Conservation (phyloP, 2,113 vertebrate species). For the Mus musculus region DNA sequence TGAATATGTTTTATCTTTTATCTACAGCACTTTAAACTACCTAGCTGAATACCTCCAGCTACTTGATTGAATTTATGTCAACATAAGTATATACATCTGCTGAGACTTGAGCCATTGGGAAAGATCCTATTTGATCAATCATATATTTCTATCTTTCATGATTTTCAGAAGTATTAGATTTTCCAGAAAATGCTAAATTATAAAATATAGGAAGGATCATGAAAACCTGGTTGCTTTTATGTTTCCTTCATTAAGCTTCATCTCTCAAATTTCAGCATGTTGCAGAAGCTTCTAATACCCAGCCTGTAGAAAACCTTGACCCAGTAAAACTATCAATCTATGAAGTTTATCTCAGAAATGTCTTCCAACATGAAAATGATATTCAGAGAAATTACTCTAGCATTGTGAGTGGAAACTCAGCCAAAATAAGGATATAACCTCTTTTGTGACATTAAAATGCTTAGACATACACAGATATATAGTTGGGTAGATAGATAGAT, state of each 20-base stretch:
- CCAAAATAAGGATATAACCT: not conserved
- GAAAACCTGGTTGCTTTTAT: not conserved
- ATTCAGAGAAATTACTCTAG: not conserved
- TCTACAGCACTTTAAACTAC: not conserved
- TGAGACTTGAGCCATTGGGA: not conserved
- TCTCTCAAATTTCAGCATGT: not conserved
- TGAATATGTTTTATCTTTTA: not conserved
- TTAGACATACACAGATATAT: too few relatives aligned
- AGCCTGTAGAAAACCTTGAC: not conserved
- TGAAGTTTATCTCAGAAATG: not conserved
- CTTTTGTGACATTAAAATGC: not conserved
- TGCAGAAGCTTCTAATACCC: not conserved
- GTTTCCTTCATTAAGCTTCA: not conserved
- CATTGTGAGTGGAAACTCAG: not conserved
- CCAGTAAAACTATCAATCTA: not conserved
- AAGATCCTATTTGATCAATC: not conserved
- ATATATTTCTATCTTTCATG: not conserved
- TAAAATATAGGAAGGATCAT: not conserved
- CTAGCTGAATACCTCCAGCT: too few relatives aligned
- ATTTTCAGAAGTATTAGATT: not conserved
- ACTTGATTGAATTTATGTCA: not conserved
- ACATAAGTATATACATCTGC: not conserved
- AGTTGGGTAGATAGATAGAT: not conserved
- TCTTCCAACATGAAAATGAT: not conserved
- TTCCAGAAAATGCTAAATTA: not conserved